Conservation (phyloP, 2,797 vertebrate species). For the Fistularia commersonii region DNA sequence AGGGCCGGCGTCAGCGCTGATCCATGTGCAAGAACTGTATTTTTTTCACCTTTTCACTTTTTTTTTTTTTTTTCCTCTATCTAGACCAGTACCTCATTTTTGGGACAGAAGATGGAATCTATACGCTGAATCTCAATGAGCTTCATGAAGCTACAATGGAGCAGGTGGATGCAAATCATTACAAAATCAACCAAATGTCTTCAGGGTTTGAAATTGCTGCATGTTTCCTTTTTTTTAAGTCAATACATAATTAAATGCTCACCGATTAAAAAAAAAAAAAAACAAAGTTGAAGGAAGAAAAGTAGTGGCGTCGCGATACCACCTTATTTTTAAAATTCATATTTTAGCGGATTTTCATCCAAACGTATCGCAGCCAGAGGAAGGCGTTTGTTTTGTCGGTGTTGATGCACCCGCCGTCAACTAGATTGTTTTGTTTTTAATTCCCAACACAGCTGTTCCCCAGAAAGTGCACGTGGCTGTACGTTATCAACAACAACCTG, state of each 20-base stretch:
- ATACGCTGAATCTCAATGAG: slow-evolving; percentile 96
- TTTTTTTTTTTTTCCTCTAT: background rate
- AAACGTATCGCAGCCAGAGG: too few species aligned
- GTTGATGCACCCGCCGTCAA: background rate
- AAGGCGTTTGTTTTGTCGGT: background rate
- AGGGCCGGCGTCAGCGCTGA: background rate
- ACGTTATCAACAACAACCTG: slow-evolving; percentile 97
- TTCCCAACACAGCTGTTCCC: slow-evolving; percentile 85
- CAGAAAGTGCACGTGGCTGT: slow-evolving; percentile 94
- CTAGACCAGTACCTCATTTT: slow-evolving; percentile 97
- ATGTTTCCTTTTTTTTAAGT: too few species aligned
- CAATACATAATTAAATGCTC: too few species aligned
- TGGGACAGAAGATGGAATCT: slow-evolving; percentile 97
- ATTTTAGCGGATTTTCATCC: too few species aligned
- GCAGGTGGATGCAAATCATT: slow-evolving; percentile 76
- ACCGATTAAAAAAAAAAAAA: too few species aligned
- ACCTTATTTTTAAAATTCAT: too few species aligned
- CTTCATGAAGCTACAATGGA: slow-evolving; percentile 98
- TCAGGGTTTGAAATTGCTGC: too few species aligned
- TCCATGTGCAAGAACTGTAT: background rate
- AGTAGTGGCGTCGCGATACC: too few species aligned
- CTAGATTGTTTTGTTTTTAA: slow-evolving; percentile 2
- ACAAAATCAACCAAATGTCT: too few species aligned
- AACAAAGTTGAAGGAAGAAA: too few species aligned
- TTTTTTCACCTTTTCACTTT: background rate